A percentile compares a stretch with the other conserved stretches of the same genome.
phyloP scores from a whole-genome alignment of 1,140 invertebrate genomes.

The honey bee (Apis mellifera) region DNA sequence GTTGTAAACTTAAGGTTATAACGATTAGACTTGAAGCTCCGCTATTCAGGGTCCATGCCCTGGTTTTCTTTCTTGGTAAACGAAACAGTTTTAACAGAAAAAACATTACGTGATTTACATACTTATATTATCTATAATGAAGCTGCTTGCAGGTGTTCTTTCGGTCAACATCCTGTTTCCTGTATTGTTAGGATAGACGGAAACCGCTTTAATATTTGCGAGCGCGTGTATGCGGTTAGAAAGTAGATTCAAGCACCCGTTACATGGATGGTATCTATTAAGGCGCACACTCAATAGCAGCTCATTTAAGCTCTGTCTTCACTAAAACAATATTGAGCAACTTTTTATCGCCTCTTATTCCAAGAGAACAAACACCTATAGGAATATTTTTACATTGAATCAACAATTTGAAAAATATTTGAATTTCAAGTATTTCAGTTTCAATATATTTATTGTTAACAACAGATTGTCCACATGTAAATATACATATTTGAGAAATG shows the following conservation, averaged over 20 bases:
- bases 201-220: neutral
- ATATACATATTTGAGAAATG: no score
- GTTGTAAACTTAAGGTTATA: neutral
- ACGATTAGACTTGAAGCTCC: neutral
- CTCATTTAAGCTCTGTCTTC: no score
- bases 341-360: no score
- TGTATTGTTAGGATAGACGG: constrained; percentile 30
- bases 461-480: no score
- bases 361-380: no score
- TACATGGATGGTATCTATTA: constrained; percentile 34
- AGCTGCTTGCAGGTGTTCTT: constrained; percentile 25
- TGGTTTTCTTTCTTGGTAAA: constrained; percentile 26
- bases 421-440: no score
- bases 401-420: no score
- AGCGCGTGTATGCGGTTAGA: neutral
- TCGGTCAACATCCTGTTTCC: constrained; percentile 65
- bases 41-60: constrained; percentile 5
- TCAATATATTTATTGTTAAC: no score
- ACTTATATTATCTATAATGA: constrained; percentile 41
- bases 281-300: neutral
- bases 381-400: no score
- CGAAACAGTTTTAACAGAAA: constrained; percentile 10
- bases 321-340: no score
- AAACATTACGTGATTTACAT: constrained; percentile 61
- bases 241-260: constrained; percentile 42